phyloP scores from a whole-genome alignment of 2,888 invertebrate genomes.

The Platycheirus albimanus region DNA sequence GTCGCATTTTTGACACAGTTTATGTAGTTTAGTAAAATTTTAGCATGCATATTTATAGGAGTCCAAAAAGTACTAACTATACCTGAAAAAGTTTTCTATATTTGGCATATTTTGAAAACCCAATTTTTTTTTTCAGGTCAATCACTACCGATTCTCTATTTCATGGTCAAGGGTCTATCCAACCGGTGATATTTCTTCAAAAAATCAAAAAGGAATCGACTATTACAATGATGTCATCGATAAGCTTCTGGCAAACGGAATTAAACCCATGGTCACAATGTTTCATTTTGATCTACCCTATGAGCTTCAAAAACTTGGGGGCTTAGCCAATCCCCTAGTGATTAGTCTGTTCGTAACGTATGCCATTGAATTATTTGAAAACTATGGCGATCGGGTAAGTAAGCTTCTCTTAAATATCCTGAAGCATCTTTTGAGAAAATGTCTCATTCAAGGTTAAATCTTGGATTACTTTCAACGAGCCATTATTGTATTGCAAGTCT shows the following conservation, averaged over 20 bases:
- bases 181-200: constrained; percentile 83
- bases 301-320: constrained; percentile 84
- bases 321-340: constrained; percentile 82
- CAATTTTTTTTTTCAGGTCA: too few relatives aligned
- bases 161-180: constrained; percentile 87
- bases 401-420: too few relatives aligned
- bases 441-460: constrained; percentile 45
- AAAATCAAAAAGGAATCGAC: constrained; percentile 77
- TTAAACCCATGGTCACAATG: constrained; percentile 85
- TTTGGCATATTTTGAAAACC: too few relatives aligned
- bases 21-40: too few relatives aligned
- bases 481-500: constrained; percentile 81
- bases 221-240: constrained; percentile 87
- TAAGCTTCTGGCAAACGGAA: constrained; percentile 85
- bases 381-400: constrained; percentile 83
- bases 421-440: not conserved
- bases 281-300: constrained; percentile 85
- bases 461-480: constrained; percentile 82
- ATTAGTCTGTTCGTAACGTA: constrained; percentile 83
- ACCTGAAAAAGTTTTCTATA: too few relatives aligned
- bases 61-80: too few relatives aligned
- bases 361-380: constrained; percentile 82
- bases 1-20: too few relatives aligned
- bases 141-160: constrained; percentile 85
- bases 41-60: too few relatives aligned